A percentile compares a stretch with the other conserved stretches of the same genome.
These are phyloP conservation scores for Phalacrocorax brasilianus DNA, from an alignment of 2,113 vertebrate species.

Conservation along the genomic window DNA sequence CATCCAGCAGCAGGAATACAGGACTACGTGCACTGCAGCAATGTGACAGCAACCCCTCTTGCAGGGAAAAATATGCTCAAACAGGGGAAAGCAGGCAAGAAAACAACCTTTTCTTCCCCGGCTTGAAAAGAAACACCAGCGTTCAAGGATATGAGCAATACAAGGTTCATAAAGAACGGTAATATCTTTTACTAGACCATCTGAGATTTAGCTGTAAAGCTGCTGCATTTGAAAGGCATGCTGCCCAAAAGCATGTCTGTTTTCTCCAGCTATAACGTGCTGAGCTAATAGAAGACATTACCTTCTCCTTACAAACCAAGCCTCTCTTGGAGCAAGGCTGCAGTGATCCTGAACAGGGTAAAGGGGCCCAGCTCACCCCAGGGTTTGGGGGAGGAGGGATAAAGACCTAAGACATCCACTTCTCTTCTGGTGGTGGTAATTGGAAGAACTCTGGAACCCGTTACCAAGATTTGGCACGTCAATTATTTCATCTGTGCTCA, in stretches of 20 bases:
- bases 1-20: not conserved
- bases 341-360: not conserved
- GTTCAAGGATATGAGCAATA: not conserved
- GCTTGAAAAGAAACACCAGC: not conserved
- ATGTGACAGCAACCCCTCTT: not conserved
- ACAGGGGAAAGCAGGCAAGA: not conserved
- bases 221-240: not conserved
- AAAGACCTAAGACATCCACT: not conserved
- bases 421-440: rapidly evolving
- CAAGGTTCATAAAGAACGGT: not conserved
- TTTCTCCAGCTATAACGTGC: not conserved
- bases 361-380: not conserved
- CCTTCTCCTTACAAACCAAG: not conserved
- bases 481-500: not conserved
- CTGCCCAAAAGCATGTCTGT: not conserved
- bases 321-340: not conserved
- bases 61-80: not conserved
- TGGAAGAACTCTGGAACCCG: not conserved
- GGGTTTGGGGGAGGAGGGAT: not conserved
- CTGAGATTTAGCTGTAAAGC: not conserved
- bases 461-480: not conserved
- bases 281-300: not conserved
- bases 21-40: not conserved
- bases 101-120: not conserved
- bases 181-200: not conserved